A percentile compares a stretch with the other conserved stretches of the same genome.
Conservation (phyloP, 2,113 vertebrate genomes). For the Barnardius zonarius region DNA sequence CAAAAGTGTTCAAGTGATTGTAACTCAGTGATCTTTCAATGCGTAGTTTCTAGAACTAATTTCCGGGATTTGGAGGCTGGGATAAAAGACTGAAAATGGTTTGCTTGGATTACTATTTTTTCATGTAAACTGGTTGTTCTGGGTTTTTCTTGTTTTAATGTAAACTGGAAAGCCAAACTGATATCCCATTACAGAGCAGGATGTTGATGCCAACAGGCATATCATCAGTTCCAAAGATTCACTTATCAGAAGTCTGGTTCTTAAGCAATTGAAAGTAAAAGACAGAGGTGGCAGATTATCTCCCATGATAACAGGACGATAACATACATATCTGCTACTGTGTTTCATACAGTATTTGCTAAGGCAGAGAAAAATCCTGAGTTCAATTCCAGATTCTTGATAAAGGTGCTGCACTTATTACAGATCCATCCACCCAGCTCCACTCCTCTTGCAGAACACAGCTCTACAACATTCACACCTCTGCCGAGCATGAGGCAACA, state of each 20-base stretch:
- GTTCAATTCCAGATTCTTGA: background rate
- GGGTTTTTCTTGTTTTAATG: background rate
- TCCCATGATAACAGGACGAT: background rate
- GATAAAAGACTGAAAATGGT: background rate
- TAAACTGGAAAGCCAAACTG: background rate
- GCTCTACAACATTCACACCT: background rate
- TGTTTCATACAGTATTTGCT: background rate
- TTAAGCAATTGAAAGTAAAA: background rate
- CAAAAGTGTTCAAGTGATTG: background rate
- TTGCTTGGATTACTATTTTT: background rate
- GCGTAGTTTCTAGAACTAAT: background rate
- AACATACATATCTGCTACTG: background rate
- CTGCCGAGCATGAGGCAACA: background rate
- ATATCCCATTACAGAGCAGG: background rate
- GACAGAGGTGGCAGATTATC: background rate
- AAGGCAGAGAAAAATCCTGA: background rate
- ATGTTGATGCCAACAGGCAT: background rate
- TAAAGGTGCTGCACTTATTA: background rate
- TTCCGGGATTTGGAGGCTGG: background rate
- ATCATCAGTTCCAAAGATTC: background rate
- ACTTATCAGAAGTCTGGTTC: background rate
- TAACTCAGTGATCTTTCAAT: background rate
- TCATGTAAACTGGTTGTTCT: background rate
- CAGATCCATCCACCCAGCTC: background rate
- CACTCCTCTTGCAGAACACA: background rate